Conservation (phyloP, 2,888 invertebrate species). For the Allacma fusca region DNA sequence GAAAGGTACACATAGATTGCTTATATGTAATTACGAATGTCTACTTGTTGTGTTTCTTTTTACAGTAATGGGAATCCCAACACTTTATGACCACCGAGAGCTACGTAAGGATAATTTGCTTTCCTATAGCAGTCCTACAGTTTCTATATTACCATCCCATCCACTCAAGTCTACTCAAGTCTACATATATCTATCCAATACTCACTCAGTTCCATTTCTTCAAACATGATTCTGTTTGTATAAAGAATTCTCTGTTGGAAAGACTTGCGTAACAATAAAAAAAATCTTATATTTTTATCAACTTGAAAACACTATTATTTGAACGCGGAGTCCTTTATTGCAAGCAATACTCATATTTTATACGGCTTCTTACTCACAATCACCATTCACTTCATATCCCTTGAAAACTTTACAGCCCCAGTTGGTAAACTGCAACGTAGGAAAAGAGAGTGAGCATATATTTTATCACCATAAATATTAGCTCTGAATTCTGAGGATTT, state of each 20-base stretch:
- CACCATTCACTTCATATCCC: background rate
- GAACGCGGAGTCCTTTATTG: background rate
- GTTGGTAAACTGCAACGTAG: too few species aligned
- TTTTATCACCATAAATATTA: too few species aligned
- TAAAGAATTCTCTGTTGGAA: too few species aligned
- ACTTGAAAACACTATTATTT: background rate
- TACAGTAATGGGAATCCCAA: background rate
- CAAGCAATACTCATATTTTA: conserved; percentile 11
- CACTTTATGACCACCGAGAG: conserved; percentile 8
- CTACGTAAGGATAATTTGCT: background rate
- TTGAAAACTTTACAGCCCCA: too few species aligned
- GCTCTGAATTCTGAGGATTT: too few species aligned
- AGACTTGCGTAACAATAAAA: background rate
- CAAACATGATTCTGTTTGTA: too few species aligned
- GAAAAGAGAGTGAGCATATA: too few species aligned
- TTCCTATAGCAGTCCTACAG: background rate
- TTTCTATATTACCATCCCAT: background rate
- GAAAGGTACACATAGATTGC: background rate
- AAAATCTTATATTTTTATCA: background rate
- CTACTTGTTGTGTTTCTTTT: background rate
- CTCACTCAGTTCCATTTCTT: too few species aligned
- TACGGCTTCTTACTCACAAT: background rate
- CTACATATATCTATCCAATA: background rate
- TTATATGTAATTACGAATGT: background rate
- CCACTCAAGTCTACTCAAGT: background rate